Conservation (phyloP, 1,140 invertebrate genomes). For the Bursaphelenchus mucronatus region DNA sequence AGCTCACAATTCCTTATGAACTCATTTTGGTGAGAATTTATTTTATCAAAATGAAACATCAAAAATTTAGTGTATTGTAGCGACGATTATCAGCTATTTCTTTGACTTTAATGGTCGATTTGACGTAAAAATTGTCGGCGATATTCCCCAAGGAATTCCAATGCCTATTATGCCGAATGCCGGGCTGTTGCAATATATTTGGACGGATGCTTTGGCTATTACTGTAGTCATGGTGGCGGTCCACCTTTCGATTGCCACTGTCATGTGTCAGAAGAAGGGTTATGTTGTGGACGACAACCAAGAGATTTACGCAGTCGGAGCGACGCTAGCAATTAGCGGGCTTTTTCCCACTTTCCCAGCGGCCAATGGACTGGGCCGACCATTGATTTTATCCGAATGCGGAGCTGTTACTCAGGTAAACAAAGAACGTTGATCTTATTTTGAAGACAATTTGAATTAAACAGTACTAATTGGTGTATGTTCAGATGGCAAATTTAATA, state of each 20-base stretch:
- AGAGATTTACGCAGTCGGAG: constrained; percentile 36
- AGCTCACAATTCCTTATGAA: constrained; percentile 18
- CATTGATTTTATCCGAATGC: constrained; percentile 30
- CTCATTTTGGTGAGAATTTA: constrained; percentile 11
- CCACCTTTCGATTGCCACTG: constrained; percentile 36
- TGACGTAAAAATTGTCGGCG: constrained; percentile 30
- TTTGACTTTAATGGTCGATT: background rate
- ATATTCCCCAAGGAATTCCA: constrained; percentile 28
- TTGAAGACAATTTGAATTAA: too few relatives aligned
- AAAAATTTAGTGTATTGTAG: background rate
- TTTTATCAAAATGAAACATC: constrained; percentile 1
- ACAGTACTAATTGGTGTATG: too few relatives aligned
- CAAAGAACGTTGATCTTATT: too few relatives aligned
- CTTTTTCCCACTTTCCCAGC: constrained; percentile 41
- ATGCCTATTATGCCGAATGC: background rate
- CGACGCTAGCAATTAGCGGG: constrained; percentile 6
- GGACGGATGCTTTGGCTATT: constrained; percentile 35
- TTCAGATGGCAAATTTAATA: constrained; percentile 4
- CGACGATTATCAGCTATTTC: constrained; percentile 3
- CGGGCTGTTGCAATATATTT: background rate
- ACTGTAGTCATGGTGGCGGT: constrained; percentile 30
- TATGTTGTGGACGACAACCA: constrained; percentile 37
- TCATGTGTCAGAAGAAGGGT: constrained; percentile 24
- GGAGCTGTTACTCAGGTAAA: constrained; percentile 26
- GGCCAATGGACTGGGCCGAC: constrained; percentile 34